phyloP scores from a whole-genome alignment of 2,888 invertebrate species.

The Poecilus cupreus region DNA sequence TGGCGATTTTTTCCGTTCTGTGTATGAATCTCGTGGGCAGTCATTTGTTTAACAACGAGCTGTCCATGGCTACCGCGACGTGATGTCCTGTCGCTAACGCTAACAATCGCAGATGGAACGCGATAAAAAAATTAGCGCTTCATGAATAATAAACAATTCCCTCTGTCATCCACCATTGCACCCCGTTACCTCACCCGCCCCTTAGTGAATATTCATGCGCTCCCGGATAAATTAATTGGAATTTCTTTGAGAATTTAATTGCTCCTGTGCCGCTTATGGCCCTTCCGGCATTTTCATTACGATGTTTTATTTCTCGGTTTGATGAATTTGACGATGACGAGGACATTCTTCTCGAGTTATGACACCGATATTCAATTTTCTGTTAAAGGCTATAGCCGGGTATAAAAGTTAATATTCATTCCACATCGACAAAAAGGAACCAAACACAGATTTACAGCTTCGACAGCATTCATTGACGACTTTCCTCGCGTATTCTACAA shows the following conservation, averaged over 20 bases:
- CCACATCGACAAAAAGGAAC: no score
- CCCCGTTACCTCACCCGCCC: background rate
- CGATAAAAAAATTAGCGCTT: constrained; percentile 38
- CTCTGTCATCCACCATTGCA: background rate
- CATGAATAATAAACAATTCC: constrained; percentile 40
- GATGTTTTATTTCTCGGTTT: background rate
- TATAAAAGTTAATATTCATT: no score
- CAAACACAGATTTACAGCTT: no score
- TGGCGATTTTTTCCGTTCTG: background rate
- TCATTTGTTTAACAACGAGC: background rate
- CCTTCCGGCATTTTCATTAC: background rate
- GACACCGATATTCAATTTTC: background rate
- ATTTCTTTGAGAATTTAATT: constrained; percentile 44
- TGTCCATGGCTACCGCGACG: background rate
- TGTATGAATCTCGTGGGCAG: background rate
- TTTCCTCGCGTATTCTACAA: no score
- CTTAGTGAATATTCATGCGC: constrained; percentile 36
- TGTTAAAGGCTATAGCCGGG: background rate
- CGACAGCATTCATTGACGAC: no score
- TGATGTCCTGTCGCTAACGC: background rate
- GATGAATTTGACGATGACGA: background rate
- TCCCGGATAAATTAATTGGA: constrained; percentile 42
- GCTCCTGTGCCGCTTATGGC: constrained; percentile 18
- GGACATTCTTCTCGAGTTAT: background rate
- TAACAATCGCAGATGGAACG: background rate